Conservation (phyloP, 1,140 invertebrate genomes). For the Rhagoletis pomonella region DNA sequence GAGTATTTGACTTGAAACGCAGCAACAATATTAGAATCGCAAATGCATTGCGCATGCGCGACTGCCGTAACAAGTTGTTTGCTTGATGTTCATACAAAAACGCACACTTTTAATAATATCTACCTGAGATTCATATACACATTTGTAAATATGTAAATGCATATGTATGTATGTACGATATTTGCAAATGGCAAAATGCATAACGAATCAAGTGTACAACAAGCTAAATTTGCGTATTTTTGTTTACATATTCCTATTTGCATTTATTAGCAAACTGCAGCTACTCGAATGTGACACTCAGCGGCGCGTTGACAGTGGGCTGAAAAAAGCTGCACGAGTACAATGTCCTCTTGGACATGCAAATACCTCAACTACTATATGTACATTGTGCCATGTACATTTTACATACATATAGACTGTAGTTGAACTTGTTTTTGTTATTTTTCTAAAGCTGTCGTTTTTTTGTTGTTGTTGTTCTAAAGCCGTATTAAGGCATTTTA, state of each 20-base stretch:
- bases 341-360: constrained; percentile 7
- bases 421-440: neutral
- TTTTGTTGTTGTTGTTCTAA: constrained; percentile 7
- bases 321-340: neutral
- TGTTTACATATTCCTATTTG: neutral
- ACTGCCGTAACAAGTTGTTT: neutral
- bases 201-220: constrained; percentile 33
- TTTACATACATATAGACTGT: neutral
- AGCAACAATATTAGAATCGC: constrained; percentile 6
- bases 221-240: neutral
- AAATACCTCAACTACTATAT: neutral
- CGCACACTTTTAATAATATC: no score
- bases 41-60: constrained; percentile 43
- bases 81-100: neutral
- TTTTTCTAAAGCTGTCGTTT: neutral
- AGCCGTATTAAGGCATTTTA: neutral
- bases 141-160: neutral
- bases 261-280: constrained; percentile 11
- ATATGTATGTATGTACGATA: neutral
- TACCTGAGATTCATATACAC: neutral
- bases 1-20: neutral
- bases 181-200: constrained; percentile 6
- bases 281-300: constrained; percentile 35
- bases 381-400: neutral
- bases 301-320: neutral